Percentiles rank a stretch among this genome's conserved stretches.
phyloP scores from a whole-genome alignment of 2,797 vertebrate genomes.

The Phrynocephalus vlangalii region DNA sequence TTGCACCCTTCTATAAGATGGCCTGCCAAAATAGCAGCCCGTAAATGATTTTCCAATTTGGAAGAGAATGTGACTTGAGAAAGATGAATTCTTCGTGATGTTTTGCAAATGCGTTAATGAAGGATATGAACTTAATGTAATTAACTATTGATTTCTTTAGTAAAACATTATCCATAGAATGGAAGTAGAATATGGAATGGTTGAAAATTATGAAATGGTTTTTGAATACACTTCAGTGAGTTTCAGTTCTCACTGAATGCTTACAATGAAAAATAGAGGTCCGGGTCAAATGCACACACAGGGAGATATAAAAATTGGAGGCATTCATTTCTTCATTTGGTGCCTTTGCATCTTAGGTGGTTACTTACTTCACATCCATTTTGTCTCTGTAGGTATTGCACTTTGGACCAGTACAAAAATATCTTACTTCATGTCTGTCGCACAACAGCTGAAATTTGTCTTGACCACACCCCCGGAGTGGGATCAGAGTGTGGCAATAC shows the following conservation, averaged over 20 bases:
- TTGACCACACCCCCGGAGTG: too few relatives aligned
- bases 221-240: neutral
- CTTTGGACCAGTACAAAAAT: too few relatives aligned
- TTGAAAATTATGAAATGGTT: slow-evolving; percentile 2
- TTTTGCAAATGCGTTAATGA: slow-evolving; percentile 36
- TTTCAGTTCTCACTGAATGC: neutral
- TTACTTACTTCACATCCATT: too few relatives aligned
- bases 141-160: slow-evolving; percentile 35
- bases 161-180: neutral
- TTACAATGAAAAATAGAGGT: neutral
- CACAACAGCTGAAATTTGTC: too few relatives aligned
- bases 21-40: slow-evolving; percentile 3
- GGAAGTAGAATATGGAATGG: slow-evolving; percentile 2
- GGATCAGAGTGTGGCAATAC: too few relatives aligned
- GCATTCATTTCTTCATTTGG: neutral
- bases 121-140: slow-evolving; percentile 30
- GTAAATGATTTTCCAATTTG: neutral
- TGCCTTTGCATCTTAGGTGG: too few relatives aligned
- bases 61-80: neutral
- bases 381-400: too few relatives aligned
- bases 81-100: neutral
- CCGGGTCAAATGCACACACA: neutral
- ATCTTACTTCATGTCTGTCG: too few relatives aligned
- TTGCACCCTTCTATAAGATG: neutral
- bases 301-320: neutral